A percentile compares a stretch with the other conserved stretches of the same genome.
Conservation (phyloP, 2,797 vertebrate genomes). For the Pseudochirops cupreus region DNA sequence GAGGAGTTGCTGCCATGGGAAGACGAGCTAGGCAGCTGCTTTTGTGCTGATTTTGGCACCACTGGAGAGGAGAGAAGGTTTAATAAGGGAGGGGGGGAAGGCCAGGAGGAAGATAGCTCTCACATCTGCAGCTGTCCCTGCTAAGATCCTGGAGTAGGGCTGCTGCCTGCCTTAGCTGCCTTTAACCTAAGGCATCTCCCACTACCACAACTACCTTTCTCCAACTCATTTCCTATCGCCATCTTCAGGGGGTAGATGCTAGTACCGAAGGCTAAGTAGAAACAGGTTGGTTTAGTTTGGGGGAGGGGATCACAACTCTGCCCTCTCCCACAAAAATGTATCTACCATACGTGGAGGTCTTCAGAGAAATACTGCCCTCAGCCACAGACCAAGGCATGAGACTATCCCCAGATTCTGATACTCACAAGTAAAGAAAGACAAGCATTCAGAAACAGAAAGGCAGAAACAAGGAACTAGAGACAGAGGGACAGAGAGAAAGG, state of each 20-base stretch:
- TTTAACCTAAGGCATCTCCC: background rate
- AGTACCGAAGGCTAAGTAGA: background rate
- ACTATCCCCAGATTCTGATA: background rate
- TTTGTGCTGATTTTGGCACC: constrained; percentile 4
- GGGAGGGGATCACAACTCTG: background rate
- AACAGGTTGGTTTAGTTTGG: background rate
- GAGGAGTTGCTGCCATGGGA: background rate
- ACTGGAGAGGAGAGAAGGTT: background rate
- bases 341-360: background rate
- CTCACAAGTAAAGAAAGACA: background rate
- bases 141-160: background rate
- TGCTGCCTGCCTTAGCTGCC: background rate
- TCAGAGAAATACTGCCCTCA: background rate
- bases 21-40: constrained; percentile 8
- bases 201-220: background rate
- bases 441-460: background rate
- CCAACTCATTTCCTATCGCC: background rate
- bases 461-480: background rate
- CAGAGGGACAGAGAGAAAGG: background rate
- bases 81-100: background rate
- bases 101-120: background rate
- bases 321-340: background rate
- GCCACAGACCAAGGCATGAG: background rate
- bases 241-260: background rate
- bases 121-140: background rate